Evolutionary conservation across 1,140 invertebrate genomes (phyloP).

Genomic region (Gonatopus flavifemur): DNA sequence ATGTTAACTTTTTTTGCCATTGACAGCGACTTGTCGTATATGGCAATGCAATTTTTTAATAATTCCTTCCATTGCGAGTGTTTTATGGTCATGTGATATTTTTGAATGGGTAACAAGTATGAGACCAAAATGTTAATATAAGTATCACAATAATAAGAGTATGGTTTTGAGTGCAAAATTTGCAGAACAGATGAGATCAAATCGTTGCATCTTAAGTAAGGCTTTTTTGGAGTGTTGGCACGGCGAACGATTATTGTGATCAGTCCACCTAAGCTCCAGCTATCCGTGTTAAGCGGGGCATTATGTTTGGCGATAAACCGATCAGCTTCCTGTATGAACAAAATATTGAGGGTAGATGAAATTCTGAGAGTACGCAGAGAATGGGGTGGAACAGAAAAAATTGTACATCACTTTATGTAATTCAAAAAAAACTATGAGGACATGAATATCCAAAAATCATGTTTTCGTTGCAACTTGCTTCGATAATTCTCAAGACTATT

Average conservation of each 20-base stretch:
- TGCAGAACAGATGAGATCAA: slow-evolving; percentile 29
- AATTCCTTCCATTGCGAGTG: slow-evolving; percentile 38
- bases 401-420: no score
- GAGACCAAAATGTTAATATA: slow-evolving; percentile 33
- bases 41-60: slow-evolving; percentile 19
- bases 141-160: slow-evolving; percentile 31
- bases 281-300: slow-evolving; percentile 18
- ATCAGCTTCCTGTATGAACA: slow-evolving; percentile 28
- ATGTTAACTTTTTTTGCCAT: slow-evolving; percentile 22
- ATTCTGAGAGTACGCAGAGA: no score
- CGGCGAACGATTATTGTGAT: slow-evolving; percentile 26
- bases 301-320: slow-evolving; percentile 17
- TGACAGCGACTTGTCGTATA: slow-evolving; percentile 25
- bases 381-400: no score
- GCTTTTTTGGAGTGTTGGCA: slow-evolving; percentile 15
- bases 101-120: slow-evolving; percentile 31
- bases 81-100: slow-evolving; percentile 26
- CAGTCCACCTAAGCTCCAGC: slow-evolving; percentile 3
- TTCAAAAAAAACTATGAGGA: not conserved
- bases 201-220: slow-evolving; percentile 23
- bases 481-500: not conserved
- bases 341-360: slow-evolving; percentile 2
- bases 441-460: not conserved
- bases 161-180: slow-evolving; percentile 24
- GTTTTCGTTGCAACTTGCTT: not conserved